phyloP scores from a whole-genome alignment of 2,113 vertebrate genomes.

The Lepisosteus osseus region DNA sequence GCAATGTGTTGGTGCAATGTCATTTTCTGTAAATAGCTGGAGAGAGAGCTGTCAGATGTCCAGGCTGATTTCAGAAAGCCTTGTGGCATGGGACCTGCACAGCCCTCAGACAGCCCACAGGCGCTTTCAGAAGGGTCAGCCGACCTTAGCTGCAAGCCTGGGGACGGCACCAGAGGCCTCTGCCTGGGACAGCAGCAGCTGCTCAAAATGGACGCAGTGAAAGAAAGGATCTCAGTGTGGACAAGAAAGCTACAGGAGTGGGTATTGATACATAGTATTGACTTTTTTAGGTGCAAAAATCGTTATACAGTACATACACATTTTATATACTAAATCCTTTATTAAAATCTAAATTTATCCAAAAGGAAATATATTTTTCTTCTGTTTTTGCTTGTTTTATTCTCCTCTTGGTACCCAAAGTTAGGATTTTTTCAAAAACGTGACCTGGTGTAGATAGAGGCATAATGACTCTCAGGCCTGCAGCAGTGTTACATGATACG shows the following conservation, averaged over 20 bases:
- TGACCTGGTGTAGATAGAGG: no score
- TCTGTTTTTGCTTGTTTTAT: no score
- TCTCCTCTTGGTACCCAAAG: no score
- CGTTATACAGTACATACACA: no score
- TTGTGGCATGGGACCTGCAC: constrained; percentile 11
- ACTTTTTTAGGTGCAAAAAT: no score
- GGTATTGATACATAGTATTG: constrained; percentile 10
- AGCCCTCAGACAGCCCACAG: constrained; percentile 7
- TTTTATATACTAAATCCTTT: no score
- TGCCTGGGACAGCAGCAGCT: constrained; percentile 51
- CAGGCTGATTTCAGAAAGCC: constrained; percentile 38
- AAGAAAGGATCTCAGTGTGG: constrained; percentile 62
- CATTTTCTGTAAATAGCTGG: constrained; percentile 51
- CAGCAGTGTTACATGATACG: no score
- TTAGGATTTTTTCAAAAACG: no score
- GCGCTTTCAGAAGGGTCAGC: constrained; percentile 32
- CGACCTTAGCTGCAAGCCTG: constrained; percentile 22
- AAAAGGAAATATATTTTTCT: no score
- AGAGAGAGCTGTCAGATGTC: constrained; percentile 57
- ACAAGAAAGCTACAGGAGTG: constrained; percentile 67
- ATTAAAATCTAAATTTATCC: no score
- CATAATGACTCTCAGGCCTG: no score
- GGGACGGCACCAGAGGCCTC: constrained; percentile 34
- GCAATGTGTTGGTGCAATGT: no score
- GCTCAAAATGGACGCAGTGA: constrained; percentile 63